Evolutionary conservation across 1,140 invertebrate species (phyloP).

Genomic region (Ooceraea biroi): DNA sequence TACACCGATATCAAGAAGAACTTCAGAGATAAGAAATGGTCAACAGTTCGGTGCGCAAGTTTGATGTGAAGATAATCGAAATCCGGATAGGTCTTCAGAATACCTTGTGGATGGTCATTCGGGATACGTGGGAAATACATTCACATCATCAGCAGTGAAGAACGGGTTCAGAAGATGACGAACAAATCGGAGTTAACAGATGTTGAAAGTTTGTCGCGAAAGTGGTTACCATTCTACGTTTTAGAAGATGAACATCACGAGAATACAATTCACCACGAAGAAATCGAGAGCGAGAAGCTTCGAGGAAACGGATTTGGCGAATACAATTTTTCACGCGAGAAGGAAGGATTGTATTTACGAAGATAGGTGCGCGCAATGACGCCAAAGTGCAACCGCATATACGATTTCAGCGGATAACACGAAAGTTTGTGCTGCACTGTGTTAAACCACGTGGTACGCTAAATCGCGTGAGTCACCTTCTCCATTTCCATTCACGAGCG

Average conservation of each 20-base stretch:
- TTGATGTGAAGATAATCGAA: neutral
- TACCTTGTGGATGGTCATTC: neutral
- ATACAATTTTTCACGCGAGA: neutral
- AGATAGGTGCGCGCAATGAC: slow-evolving; percentile 17
- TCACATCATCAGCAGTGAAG: slow-evolving; percentile 1
- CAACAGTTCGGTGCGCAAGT: neutral
- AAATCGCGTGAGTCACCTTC: slow-evolving; percentile 62
- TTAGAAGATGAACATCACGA: neutral
- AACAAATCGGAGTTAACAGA: slow-evolving; percentile 31
- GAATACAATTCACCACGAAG: neutral
- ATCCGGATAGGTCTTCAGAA: neutral
- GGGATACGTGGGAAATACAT: neutral
- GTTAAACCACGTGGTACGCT: slow-evolving; percentile 65
- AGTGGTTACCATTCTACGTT: slow-evolving; percentile 13
- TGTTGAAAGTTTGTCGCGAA: slow-evolving; percentile 36
- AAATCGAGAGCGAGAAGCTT: neutral
- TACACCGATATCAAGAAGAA: neutral
- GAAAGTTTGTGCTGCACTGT: slow-evolving; percentile 59
- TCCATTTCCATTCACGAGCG: slow-evolving; percentile 5
- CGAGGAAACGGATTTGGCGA: neutral
- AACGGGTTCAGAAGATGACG: neutral
- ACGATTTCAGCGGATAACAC: neutral
- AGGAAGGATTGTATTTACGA: neutral
- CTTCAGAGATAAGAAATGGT: neutral
- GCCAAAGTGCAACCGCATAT: slow-evolving; percentile 35